These are phyloP conservation scores for Kuschelorhynchus macadamiae DNA, from an alignment of 2,888 invertebrate genomes.

Conservation along the genomic window DNA sequence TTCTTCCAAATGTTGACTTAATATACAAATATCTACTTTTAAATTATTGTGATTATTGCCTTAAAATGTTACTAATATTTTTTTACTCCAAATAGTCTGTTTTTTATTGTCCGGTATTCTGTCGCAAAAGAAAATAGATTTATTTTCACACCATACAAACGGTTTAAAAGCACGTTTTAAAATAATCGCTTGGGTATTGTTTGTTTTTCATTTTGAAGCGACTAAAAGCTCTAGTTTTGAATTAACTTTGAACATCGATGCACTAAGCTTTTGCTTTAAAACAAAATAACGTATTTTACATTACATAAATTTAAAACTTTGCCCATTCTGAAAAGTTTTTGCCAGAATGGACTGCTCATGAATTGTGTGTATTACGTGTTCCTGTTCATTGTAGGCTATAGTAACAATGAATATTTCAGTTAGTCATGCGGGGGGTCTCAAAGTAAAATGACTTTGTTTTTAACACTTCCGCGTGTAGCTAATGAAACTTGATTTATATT, in stretches of 20 bases:
- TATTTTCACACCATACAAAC: too few relatives aligned
- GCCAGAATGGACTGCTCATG: constrained; percentile 6
- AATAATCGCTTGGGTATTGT: constrained; percentile 29
- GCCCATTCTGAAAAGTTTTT: constrained; percentile 29
- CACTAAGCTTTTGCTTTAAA: constrained; percentile 25
- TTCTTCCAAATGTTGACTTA: too few relatives aligned
- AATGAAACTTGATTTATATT: too few relatives aligned
- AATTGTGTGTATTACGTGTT: constrained; percentile 25
- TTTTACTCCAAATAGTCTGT: too few relatives aligned
- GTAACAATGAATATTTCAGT: constrained; percentile 13
- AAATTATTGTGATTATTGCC: too few relatives aligned
- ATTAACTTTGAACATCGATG: constrained; percentile 34
- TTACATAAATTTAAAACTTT: constrained; percentile 35
- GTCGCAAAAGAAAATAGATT: too few relatives aligned
- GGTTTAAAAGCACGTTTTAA: too few relatives aligned
- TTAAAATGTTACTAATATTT: too few relatives aligned
- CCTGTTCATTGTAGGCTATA: constrained; percentile 6
- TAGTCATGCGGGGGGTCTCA: constrained; percentile 1
- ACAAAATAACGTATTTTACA: constrained; percentile 21
- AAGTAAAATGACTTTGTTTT: too few relatives aligned
- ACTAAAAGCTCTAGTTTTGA: constrained; percentile 24
- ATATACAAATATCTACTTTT: too few relatives aligned
- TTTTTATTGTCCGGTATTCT: too few relatives aligned
- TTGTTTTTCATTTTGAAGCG: constrained; percentile 29
- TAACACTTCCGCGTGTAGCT: too few relatives aligned